A percentile compares a stretch with the other conserved stretches of the same genome.
Evolutionary conservation across 2,888 invertebrate genomes (phyloP).

Genomic region (Hirtodrosophila confusa): DNA sequence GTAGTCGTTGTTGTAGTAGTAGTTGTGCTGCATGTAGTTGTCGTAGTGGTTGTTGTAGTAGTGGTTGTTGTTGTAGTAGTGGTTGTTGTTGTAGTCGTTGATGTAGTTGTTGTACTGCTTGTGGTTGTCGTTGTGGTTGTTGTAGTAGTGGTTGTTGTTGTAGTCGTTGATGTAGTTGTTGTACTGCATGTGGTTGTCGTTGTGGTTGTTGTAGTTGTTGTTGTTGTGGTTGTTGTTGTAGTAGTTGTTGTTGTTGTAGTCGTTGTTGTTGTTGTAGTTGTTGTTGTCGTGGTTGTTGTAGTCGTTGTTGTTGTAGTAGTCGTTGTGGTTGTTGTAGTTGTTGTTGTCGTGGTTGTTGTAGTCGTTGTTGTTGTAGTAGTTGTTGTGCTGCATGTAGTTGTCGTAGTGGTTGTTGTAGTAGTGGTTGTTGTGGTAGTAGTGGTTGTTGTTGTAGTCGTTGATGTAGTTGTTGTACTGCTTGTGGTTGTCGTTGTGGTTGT

Average conservation of each 20-base stretch:
- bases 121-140: background rate
- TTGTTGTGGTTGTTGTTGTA: background rate
- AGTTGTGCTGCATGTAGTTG: slow-evolving; percentile 5
- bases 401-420: slow-evolving; percentile 9
- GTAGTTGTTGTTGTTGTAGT: slow-evolving; percentile 4
- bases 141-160: too few species aligned
- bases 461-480: slow-evolving; percentile 3
- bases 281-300: background rate
- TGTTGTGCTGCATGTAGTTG: background rate
- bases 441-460: background rate
- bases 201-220: background rate
- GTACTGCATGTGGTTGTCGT: slow-evolving; percentile 3
- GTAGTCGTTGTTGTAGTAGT: slow-evolving; percentile 12
- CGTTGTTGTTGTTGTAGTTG: background rate
- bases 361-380: too few species aligned
- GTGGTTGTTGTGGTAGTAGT: slow-evolving; percentile 12
- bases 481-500: slow-evolving; percentile 9
- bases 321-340: background rate
- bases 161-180: slow-evolving; percentile 2
- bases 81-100: background rate
- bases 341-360: too few species aligned
- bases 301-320: background rate
- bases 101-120: slow-evolving; percentile 1
- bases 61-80: slow-evolving; percentile 11
- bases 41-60: too few species aligned